phyloP scores from a whole-genome alignment of 2,797 vertebrate species.

The Hemitrygon akajei region DNA sequence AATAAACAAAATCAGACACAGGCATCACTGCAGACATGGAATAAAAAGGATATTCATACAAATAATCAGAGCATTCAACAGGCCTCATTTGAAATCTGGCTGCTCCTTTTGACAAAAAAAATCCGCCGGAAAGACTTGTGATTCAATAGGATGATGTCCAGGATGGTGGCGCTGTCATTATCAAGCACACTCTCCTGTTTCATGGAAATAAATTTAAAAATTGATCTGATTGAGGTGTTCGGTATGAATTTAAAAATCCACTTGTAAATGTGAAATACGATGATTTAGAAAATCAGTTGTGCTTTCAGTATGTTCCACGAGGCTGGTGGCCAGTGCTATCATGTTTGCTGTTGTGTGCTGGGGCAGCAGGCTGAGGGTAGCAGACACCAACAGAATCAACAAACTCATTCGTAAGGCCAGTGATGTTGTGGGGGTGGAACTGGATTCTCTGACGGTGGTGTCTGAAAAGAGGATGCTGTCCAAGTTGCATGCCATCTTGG shows the following conservation, averaged over 20 bases:
- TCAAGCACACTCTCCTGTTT: background rate
- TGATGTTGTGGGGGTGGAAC: too few relatives aligned
- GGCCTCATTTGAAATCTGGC: background rate
- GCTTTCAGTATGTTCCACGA: too few relatives aligned
- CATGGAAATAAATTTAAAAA: background rate
- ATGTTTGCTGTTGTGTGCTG: too few relatives aligned
- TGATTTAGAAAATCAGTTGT: background rate
- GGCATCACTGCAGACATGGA: background rate
- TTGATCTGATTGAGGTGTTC: background rate
- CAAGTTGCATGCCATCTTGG: too few relatives aligned
- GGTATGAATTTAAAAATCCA: background rate
- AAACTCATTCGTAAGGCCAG: too few relatives aligned
- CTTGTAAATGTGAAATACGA: background rate
- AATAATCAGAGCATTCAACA: background rate
- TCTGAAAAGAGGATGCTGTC: too few relatives aligned
- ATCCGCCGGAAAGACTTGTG: background rate
- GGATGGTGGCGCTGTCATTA: background rate
- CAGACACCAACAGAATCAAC: too few relatives aligned
- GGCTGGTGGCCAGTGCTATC: too few relatives aligned
- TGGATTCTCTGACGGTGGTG: too few relatives aligned
- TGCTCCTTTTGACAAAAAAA: background rate
- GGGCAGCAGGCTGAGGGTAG: too few relatives aligned
- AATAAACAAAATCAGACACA: background rate
- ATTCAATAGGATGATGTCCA: slow-evolving; percentile 4
- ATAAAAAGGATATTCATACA: background rate